A percentile compares a stretch with the other conserved stretches of the same genome.
Evolutionary conservation across 1,140 invertebrate genomes (phyloP).

Genomic region (Papilio aristodemus): DNA sequence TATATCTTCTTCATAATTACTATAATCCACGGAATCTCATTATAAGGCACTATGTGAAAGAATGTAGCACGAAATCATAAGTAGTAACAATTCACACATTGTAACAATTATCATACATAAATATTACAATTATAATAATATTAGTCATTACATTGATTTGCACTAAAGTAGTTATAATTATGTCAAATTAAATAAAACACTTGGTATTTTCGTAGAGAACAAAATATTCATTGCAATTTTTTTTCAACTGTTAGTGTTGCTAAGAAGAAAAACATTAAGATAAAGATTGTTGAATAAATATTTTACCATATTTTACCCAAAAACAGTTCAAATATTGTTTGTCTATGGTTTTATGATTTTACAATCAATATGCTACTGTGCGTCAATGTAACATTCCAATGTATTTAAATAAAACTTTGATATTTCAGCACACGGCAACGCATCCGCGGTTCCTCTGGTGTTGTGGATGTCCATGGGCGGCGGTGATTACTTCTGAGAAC

Average conservation of each 20-base stretch:
- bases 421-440: too few relatives aligned
- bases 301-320: not conserved
- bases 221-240: slow-evolving; percentile 34
- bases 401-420: too few relatives aligned
- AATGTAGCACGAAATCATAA: slow-evolving; percentile 28
- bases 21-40: slow-evolving; percentile 28
- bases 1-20: slow-evolving; percentile 30
- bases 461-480: too few relatives aligned
- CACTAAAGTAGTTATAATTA: slow-evolving; percentile 5
- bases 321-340: not conserved
- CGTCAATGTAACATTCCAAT: too few relatives aligned
- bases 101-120: slow-evolving; percentile 1
- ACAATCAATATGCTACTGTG: too few relatives aligned
- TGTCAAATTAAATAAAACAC: slow-evolving; percentile 25
- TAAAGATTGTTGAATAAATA: not conserved
- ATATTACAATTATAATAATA: slow-evolving; percentile 1
- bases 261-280: not conserved
- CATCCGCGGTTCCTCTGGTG: too few relatives aligned
- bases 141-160: slow-evolving; percentile 19
- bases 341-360: not conserved
- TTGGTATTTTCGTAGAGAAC: slow-evolving; percentile 17
- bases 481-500: too few relatives aligned
- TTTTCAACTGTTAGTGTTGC: slow-evolving; percentile 23
- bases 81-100: slow-evolving; percentile 16
- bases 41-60: slow-evolving; percentile 32